Base-by-base conservation (phyloP, 2,888 invertebrate genomes). In the Nudaria mundana region DNA sequence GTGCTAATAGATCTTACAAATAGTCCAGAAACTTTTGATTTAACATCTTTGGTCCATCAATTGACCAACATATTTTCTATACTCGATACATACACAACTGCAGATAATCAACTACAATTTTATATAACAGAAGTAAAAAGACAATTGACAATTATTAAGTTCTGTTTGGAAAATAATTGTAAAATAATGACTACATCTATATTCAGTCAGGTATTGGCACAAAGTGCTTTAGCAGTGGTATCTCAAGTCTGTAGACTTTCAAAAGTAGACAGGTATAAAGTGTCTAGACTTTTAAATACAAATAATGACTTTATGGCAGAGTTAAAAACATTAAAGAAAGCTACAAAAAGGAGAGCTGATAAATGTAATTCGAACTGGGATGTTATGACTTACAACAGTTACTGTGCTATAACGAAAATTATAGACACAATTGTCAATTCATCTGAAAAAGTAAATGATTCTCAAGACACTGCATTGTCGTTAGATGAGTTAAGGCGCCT, bases 151-250 rank as follows among this genome's bases (percentile, higher is more conserved):
- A 74, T 89, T 14, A 84, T 89, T 20, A 87, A 88, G 40, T 89
- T 89, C 64, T 89, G 89, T 51, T 66, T 87, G 31, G 87, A 87
- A 57, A 89, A 89, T 44, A 84, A 87, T 52, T 85, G 83, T 52
- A 88, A 87, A 67, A 84, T 89, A 36, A 78, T 87, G 77, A 81
- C 83, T n/a, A 87, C 88, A 28, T 82, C 84, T 24, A 81, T 88
- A 63, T 87, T 87, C 46, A 84, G 75, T 54, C 87, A 88, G 64
- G 74, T 86, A 10, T 56, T 87, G 49, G 66, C 77, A 37, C 82
- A 87, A 54, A 89, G 89, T 64, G 87, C 89, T 46, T 59, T 89
- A 35, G 85, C 87, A 48, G 81, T 89, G 30, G 81, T 89, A 72
- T 86, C 89, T n/a, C 89, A 89, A 64, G 83, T 83, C 13, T 89